A percentile compares a stretch with the other conserved stretches of the same genome.
Evolutionary conservation across 37 sponge, comb jelly and placozoan genomes (phyloP).

Genomic region (Amphimedon queenslandica): DNA sequence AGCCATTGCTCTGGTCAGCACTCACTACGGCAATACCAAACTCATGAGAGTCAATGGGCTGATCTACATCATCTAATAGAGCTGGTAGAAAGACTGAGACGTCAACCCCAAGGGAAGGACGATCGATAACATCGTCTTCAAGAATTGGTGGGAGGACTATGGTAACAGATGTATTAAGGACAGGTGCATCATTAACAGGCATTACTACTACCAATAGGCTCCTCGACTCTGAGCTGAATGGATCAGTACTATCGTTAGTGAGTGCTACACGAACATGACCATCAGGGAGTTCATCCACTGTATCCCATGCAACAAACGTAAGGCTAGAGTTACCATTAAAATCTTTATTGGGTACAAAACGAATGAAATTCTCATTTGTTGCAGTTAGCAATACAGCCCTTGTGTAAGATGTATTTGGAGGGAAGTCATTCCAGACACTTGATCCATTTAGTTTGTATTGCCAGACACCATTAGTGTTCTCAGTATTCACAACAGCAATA

Average conservation of each 20-base stretch:
- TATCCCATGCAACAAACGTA: conserved; percentile 88
- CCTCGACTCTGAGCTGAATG: conserved; percentile 63
- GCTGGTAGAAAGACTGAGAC: conserved; percentile 52
- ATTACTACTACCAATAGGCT: conserved; percentile 48
- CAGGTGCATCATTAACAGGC: conserved; percentile 91
- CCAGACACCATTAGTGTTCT: conserved; percentile 69
- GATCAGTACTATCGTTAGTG: conserved; percentile 23
- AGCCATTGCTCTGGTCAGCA: conserved; percentile 53
- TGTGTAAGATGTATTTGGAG: conserved; percentile 2
- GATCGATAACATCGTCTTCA: conserved; percentile 71
- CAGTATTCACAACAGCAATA: conserved; percentile 68
- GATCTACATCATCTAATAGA: conserved; percentile 58
- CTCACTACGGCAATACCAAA: conserved; percentile 80
- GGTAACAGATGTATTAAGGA: conserved; percentile 24
- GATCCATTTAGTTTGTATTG: conserved; percentile 21
- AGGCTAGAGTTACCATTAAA: conserved; percentile 69
- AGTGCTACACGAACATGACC: conserved; percentile 38
- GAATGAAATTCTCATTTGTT: conserved; percentile 33
- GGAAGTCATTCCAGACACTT: conserved; percentile 31
- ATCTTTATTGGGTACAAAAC: conserved; percentile 71
- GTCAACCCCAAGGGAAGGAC: conserved; percentile 60
- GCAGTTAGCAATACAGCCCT: conserved; percentile 59
- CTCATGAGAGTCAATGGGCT: conserved; percentile 4
- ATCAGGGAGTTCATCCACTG: conserved; percentile 46
- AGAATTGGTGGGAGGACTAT: conserved; percentile 38